Base-by-base conservation (phyloP, 2,888 invertebrate genomes). In the Catocala sponsa region DNA sequence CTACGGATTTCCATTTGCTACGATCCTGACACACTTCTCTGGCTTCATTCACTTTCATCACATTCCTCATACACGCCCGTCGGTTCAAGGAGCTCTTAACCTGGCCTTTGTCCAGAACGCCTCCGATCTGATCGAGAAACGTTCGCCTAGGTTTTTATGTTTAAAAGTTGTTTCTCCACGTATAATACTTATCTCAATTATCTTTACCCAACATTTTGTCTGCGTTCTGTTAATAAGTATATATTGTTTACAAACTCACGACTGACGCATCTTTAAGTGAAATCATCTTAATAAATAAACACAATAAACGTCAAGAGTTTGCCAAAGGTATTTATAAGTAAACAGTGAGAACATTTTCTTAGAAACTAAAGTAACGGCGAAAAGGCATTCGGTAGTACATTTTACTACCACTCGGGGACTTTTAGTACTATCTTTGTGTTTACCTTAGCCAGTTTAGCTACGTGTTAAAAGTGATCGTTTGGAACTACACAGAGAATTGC, bases 401-500 rank as follows among this genome's bases (percentile, higher is more conserved):
- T 74, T 71, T 72, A 72, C 50, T 51, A 49, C 15, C 46, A 38
- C 44, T 48, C 12, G 9, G 33, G 35, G 74, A 67, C 63, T 48
- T 74, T 74, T 58, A 72, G 56, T 69, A 44, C 55, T 32, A 58
- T 59, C 49, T 68, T 50, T 49, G 52, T 55, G 15, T 55, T 63
- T 55, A 59, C 42, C 7, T 44, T 44, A 48, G 12, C 42, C 15
- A 13, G 25, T 13, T 15, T 1, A 32, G n/a, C 51, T 32, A 52
- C 52, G 41, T 33, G 6, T 2, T 13, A 15, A 42, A 42, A 42
- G 41, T 48, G 15, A 32, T 4, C 13, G 33, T 42, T 53, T 47
- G 38, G 13, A 9, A 5, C 25, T 48, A 6, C 15, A 10, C 10
- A 12, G 43, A 0, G 13, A 44, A 15, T 35, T 32, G 10, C 25